Conservation (phyloP, 2,113 vertebrate genomes). For the Sclerurus mexicanus region DNA sequence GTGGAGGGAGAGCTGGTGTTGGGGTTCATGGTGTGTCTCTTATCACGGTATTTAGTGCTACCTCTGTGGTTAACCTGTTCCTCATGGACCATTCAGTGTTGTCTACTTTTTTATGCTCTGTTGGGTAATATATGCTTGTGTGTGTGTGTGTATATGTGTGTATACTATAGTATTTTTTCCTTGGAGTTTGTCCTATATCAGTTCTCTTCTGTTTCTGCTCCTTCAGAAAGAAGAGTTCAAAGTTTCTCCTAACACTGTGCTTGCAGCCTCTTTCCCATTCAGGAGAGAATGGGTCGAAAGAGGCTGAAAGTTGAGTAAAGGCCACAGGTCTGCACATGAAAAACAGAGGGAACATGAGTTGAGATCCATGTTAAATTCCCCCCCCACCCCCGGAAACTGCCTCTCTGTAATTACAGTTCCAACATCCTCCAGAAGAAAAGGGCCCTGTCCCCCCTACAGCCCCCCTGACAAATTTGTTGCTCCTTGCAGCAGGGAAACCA, state of each 20-base stretch:
- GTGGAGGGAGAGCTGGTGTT: not conserved
- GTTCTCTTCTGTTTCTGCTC: not conserved
- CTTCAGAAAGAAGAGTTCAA: not conserved
- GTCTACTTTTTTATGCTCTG: not conserved
- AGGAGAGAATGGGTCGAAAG: too few relatives aligned
- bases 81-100: not conserved
- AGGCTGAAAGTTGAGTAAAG: not conserved
- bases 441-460: not conserved
- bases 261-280: not conserved
- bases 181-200: not conserved
- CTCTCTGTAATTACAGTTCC: conserved; percentile 49
- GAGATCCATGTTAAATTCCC: conserved; percentile 40
- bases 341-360: conserved; percentile 19
- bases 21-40: not conserved
- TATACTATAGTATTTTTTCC: not conserved
- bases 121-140: not conserved
- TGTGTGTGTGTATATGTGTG: not conserved
- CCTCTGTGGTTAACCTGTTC: not conserved
- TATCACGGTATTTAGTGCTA: not conserved
- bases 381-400: not conserved
- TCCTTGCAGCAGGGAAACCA: conserved; percentile 31
- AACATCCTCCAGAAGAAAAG: conserved; percentile 60
- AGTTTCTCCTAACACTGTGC: not conserved
- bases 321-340: conserved; percentile 12
- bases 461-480: conserved; percentile 32